phyloP scores from a whole-genome alignment of 2,113 vertebrate genomes.

The Seriola dumerili region DNA sequence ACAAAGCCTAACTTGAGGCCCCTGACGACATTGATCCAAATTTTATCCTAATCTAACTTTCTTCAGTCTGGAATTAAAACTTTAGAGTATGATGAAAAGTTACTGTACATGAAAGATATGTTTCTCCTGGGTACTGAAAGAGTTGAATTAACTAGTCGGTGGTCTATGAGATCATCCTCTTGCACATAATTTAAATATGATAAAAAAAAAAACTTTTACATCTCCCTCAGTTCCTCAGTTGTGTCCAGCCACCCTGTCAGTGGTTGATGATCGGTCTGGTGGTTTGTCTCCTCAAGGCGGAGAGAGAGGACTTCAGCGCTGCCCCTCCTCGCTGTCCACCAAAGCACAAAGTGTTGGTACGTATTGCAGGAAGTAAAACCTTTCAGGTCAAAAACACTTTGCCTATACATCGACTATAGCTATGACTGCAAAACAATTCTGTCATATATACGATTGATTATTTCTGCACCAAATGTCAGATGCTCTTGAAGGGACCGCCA shows the following conservation, averaged over 20 bases:
- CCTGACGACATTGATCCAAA: too few species aligned
- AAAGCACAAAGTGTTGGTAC: constrained; percentile 86
- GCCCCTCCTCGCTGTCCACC: constrained; percentile 85
- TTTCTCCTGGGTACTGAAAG: too few species aligned
- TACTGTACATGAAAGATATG: too few species aligned
- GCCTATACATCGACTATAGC: too few species aligned
- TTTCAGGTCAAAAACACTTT: not conserved
- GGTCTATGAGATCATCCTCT: too few species aligned
- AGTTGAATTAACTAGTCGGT: too few species aligned
- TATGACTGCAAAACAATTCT: not conserved
- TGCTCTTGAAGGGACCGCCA: constrained; percentile 83
- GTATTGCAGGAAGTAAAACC: constrained; percentile 25
- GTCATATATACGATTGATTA: not conserved
- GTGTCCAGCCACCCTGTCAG: constrained; percentile 84
- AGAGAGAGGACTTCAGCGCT: constrained; percentile 87
- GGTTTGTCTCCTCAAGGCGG: constrained; percentile 80
- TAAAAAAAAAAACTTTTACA: not conserved
- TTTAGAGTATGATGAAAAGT: not conserved
- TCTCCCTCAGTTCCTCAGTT: constrained; percentile 75
- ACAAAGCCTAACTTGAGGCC: too few species aligned
- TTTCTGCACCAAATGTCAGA: constrained; percentile 48
- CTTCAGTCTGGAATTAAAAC: too few species aligned
- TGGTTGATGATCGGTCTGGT: constrained; percentile 85
- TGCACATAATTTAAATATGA: not conserved
- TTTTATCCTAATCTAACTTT: too few species aligned